phyloP scores from a whole-genome alignment of 2,888 invertebrate genomes.

The Phyto melanocephala region DNA sequence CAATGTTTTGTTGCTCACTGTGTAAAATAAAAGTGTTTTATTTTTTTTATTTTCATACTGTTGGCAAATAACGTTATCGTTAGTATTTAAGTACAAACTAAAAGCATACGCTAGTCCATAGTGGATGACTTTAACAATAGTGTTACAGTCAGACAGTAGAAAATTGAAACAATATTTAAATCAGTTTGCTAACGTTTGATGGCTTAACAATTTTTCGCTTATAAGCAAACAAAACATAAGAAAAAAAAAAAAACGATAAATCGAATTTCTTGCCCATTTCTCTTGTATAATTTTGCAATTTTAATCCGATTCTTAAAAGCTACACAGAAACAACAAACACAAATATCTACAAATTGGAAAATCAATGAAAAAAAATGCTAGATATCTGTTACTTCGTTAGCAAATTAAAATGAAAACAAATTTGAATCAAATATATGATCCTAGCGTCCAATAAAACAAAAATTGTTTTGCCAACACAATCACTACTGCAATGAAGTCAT shows the following conservation, averaged over 20 bases:
- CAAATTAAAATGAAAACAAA: conserved; percentile 55
- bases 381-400: conserved; percentile 7
- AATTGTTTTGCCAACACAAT: conserved; percentile 62
- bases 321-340: background rate
- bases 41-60: background rate
- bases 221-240: background rate
- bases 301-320: conserved; percentile 27
- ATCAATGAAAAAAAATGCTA: background rate
- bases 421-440: conserved; percentile 41
- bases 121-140: conserved; percentile 29
- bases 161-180: conserved; percentile 25
- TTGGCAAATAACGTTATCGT: conserved; percentile 14
- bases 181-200: conserved; percentile 48
- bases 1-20: background rate
- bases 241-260: background rate
- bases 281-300: conserved; percentile 12
- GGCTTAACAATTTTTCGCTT: conserved; percentile 51
- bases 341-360: background rate
- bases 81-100: conserved; percentile 10
- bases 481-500: conserved; percentile 62
- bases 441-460: conserved; percentile 55
- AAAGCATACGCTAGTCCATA: conserved; percentile 1
- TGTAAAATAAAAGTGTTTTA: background rate
- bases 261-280: conserved; percentile 4
- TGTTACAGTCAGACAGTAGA: background rate